phyloP scores from a whole-genome alignment of 2,888 invertebrate species.

The Eilema caniola region DNA sequence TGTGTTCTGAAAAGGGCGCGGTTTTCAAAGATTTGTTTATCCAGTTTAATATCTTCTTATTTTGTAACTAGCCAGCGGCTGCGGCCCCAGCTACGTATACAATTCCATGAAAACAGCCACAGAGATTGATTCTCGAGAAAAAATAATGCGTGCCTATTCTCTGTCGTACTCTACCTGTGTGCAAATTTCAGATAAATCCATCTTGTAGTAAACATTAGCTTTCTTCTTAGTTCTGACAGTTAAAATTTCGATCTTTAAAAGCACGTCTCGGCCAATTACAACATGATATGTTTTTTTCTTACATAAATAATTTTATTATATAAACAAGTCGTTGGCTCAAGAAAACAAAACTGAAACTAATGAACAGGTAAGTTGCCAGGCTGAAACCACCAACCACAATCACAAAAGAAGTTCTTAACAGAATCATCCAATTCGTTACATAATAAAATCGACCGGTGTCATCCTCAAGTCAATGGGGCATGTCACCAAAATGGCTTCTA shows the following conservation, averaged over 20 bases:
- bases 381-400: slow-evolving; percentile 39
- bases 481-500: slow-evolving; percentile 68
- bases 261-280: no score
- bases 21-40: neutral
- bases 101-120: neutral
- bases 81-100: neutral
- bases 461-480: slow-evolving; percentile 70
- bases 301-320: neutral
- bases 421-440: slow-evolving; percentile 55
- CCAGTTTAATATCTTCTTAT: neutral
- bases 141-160: no score
- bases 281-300: no score
- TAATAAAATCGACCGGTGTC: slow-evolving; percentile 61
- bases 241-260: no score
- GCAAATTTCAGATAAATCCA: neutral
- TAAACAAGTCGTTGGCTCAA: neutral
- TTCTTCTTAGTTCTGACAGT: no score
- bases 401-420: slow-evolving; percentile 43
- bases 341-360: neutral
- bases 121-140: no score
- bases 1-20: slow-evolving; percentile 6
- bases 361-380: slow-evolving; percentile 3
- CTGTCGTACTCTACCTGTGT: no score
- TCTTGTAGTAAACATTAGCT: no score
- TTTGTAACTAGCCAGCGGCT: neutral